phyloP scores from a whole-genome alignment of 2,888 invertebrate species.

The Philhelius pedissequus region DNA sequence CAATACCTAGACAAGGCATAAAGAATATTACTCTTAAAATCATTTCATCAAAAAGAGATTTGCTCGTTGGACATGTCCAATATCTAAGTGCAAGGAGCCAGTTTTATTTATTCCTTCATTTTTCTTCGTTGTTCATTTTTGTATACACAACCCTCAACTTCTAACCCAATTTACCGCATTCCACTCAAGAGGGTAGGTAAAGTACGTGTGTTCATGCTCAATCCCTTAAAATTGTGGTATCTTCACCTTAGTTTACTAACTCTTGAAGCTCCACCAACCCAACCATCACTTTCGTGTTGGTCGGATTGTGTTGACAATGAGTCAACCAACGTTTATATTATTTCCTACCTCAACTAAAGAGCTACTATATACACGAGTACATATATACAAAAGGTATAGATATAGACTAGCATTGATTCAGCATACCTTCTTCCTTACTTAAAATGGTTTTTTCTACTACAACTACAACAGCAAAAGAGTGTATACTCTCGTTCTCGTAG shows the following conservation, averaged over 20 bases:
- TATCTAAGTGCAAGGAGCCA: no score
- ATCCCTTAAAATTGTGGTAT: constrained; percentile 25
- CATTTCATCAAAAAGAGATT: constrained; percentile 21
- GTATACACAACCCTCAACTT: background rate
- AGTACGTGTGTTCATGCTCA: constrained; percentile 7
- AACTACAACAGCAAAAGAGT: background rate
- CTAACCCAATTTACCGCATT: constrained; percentile 18
- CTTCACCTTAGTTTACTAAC: constrained; percentile 24
- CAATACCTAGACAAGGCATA: constrained; percentile 29
- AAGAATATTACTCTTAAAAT: background rate
- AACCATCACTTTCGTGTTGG: background rate
- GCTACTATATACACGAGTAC: background rate
- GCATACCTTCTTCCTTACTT: constrained; percentile 17
- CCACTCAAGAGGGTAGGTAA: constrained; percentile 11
- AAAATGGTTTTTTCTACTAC: constrained; percentile 4
- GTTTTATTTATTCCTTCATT: constrained; percentile 9
- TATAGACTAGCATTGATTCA: constrained; percentile 30
- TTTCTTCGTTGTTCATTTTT: background rate
- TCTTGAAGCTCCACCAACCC: background rate
- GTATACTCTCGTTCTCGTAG: background rate
- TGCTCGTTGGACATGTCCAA: constrained; percentile 21
- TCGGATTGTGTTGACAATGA: constrained; percentile 33
- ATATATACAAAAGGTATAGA: no score
- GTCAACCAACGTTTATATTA: constrained; percentile 49
- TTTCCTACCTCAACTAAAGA: constrained; percentile 31